Conservation (phyloP, 1,140 invertebrate species). For the Luehdorfia chinensis region DNA sequence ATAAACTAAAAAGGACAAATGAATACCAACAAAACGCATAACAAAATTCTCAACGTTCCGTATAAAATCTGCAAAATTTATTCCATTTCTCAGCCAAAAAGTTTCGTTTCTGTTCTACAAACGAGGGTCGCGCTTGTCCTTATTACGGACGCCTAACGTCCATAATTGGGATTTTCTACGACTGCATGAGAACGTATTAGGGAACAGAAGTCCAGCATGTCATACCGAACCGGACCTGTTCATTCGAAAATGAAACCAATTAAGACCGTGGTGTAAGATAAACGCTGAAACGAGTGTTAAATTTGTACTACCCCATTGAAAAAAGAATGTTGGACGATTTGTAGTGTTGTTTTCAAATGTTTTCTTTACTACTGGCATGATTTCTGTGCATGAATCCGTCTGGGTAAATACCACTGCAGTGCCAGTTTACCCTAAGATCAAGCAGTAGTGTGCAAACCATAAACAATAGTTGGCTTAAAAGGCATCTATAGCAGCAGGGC, state of each 20-base stretch:
- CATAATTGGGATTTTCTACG: conserved; percentile 32
- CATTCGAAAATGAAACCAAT: conserved; percentile 74
- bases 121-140: conserved; percentile 9
- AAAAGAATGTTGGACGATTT: no score
- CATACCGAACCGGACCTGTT: conserved; percentile 58
- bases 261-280: conserved; percentile 49
- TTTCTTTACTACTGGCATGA: background rate
- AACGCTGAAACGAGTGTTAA: conserved; percentile 19
- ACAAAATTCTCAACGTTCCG: conserved; percentile 10
- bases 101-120: conserved; percentile 13
- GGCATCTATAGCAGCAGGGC: no score
- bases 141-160: conserved; percentile 34
- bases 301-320: no score
- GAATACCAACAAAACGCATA: conserved; percentile 1
- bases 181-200: conserved; percentile 28
- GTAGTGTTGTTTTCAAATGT: background rate
- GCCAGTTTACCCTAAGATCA: no score
- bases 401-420: no score
- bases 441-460: no score
- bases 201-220: conserved; percentile 51
- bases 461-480: no score
- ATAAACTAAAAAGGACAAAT: background rate
- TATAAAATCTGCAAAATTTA: conserved; percentile 20
- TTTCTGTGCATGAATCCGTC: no score
- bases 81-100: conserved; percentile 25